These are phyloP conservation scores for Diadumene lineata DNA, from an alignment of 92 coral and sea anemone genomes.

Conservation along the genomic window DNA sequence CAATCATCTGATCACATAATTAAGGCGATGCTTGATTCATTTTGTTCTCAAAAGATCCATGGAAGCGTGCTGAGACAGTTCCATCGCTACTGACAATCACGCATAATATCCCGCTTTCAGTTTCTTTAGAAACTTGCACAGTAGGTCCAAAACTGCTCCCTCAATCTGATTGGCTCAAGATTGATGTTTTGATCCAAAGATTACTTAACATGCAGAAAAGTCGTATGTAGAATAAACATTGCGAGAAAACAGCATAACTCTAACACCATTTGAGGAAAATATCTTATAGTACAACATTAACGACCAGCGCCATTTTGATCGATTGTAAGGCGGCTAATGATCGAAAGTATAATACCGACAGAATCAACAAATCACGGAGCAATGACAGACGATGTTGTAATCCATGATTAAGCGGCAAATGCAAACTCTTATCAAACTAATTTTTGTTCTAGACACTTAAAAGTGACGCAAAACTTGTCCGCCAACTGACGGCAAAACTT, in stretches of 20 bases:
- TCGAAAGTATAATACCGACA: background rate
- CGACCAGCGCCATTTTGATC: background rate
- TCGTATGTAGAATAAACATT: constrained; percentile 12
- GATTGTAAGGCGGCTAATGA: background rate
- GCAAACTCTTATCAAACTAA: constrained; percentile 37
- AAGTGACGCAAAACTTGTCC: constrained; percentile 15
- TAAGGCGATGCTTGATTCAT: background rate
- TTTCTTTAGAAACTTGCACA: constrained; percentile 16
- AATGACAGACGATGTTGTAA: constrained; percentile 17
- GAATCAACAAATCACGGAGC: background rate
- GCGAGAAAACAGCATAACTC: background rate
- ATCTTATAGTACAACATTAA: background rate
- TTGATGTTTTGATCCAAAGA: constrained; percentile 9
- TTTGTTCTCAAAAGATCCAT: background rate
- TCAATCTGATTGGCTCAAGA: constrained; percentile 6
- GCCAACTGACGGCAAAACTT: constrained; percentile 3
- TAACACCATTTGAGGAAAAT: background rate
- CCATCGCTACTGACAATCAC: constrained; percentile 16
- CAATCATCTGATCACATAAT: background rate
- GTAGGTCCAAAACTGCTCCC: constrained; percentile 8
- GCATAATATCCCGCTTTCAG: background rate
- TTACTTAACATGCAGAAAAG: constrained; percentile 20
- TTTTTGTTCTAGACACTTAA: constrained; percentile 34
- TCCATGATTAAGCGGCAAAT: constrained; percentile 23
- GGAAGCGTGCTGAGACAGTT: constrained; percentile 24